Base-by-base conservation (phyloP, 2,888 invertebrate genomes). In the Oligia latruncula region DNA sequence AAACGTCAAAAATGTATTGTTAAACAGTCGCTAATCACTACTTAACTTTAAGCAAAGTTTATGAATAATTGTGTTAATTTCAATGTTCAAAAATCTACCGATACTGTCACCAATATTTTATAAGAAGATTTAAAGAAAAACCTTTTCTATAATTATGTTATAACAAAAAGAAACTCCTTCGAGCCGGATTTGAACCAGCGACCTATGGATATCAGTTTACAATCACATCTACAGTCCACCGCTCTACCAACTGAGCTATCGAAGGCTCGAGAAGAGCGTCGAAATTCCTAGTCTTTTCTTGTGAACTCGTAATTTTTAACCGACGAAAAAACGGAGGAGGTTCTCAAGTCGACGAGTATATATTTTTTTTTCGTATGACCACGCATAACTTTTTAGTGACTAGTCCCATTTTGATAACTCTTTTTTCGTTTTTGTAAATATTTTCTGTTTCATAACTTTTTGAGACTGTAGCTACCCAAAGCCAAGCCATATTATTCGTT, bases 131-230 rank as follows among this genome's bases (percentile, higher is more conserved):
- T 52, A 20, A 17, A 17, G 8, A n/a, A 20, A 46, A 49, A 20
- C n/a, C 5, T n/a, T 67, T n/a, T n/a, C 4, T 49, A 65, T 11
- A 64, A 20, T 29, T 29, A 5, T 46, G 23, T 9, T 11, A 23
- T 0, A 60, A 76, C 77, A 90, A 92, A 92, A 90, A 81, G 46
- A 29, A 17, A 66, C 75, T 97, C 97, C 97, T 97, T 97, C 97
- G 97, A 97, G 97, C 97, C 97, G 97, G 97, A 97, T 97, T 97
- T 97, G 97, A 97, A 97, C 97, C 97, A 97, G 97, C 97, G 97
- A 97, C 97, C 97, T 97, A 97, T 97, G 97, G 97, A 97, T 97
- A 81, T 82, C 95, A 89, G 13, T 0, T 0, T 23, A 11, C 67
- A 4, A 17, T n/a, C 5, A 64, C 88, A 87, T 65, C 95, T 95